phyloP scores from a whole-genome alignment of 2,113 vertebrate species.

The Pterocles gutturalis region DNA sequence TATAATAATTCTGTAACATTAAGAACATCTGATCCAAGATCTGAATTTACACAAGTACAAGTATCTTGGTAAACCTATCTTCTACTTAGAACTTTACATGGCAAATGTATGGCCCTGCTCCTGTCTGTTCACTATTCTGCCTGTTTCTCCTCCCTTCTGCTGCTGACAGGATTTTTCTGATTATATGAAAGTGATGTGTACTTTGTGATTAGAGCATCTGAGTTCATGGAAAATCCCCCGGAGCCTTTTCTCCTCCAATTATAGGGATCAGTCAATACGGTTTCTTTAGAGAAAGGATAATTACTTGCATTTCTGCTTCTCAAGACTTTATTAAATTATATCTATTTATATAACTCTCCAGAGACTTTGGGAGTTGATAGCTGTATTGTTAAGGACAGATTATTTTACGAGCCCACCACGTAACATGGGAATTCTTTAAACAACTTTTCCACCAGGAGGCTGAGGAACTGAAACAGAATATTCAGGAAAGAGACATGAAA shows the following conservation, averaged over 20 bases:
- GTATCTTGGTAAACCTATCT: background rate
- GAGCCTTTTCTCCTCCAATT: constrained; percentile 30
- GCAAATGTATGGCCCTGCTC: background rate
- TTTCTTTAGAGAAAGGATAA: constrained; percentile 26
- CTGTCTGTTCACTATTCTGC: background rate
- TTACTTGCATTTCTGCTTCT: constrained; percentile 39
- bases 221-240: constrained; percentile 1
- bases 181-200: background rate
- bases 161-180: background rate
- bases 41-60: background rate
- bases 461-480: background rate
- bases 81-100: background rate
- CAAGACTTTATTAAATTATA: constrained; percentile 12
- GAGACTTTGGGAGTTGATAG: background rate
- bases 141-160: background rate
- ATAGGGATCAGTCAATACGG: constrained; percentile 7
- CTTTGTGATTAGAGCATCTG: background rate
- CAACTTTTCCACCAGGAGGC: background rate
- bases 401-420: background rate
- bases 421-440: background rate
- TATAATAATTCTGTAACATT: background rate
- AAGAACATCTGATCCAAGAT: background rate
- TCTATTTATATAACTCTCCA: background rate
- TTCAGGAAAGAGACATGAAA: background rate
- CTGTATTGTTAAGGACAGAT: background rate